Evolutionary conservation across 2,113 vertebrate genomes (phyloP).

Genomic region (Sakesphorus luctuosus): DNA sequence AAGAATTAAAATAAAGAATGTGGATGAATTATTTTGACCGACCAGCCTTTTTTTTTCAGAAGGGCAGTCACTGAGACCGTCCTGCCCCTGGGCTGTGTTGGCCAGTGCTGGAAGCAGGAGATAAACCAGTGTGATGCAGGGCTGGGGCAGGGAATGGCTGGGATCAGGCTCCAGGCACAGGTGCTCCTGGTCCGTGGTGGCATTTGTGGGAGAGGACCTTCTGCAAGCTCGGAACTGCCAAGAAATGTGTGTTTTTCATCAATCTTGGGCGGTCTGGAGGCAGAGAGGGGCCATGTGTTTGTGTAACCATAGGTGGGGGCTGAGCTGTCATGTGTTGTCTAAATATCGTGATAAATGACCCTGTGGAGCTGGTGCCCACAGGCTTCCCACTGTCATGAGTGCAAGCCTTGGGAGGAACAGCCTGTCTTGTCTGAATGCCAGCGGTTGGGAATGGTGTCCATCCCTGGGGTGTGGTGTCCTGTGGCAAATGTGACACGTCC

Average conservation of each 20-base stretch:
- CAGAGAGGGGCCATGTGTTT: not conserved
- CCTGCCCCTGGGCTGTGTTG: not conserved
- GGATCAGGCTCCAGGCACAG: fast-evolving
- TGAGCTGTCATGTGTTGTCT: not conserved
- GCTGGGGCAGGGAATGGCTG: not conserved
- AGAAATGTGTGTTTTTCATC: not conserved
- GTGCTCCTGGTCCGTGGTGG: not conserved
- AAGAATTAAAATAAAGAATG: not conserved
- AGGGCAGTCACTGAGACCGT: fast-evolving
- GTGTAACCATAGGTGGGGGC: not conserved
- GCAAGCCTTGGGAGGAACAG: not conserved
- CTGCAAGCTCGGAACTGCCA: not conserved
- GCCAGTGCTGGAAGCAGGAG: not conserved
- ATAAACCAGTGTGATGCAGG: fast-evolving
- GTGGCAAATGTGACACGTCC: not conserved
- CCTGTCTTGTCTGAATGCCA: fast-evolving
- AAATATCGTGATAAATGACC: not conserved
- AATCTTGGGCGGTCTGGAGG: fast-evolving
- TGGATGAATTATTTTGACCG: not conserved
- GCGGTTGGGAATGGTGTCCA: not conserved
- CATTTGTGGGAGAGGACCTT: not conserved
- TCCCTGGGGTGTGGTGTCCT: not conserved
- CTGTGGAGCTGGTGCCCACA: fast-evolving
- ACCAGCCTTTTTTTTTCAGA: not conserved
- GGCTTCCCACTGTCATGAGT: not conserved